Percentiles rank a stretch among this genome's conserved stretches.
phyloP scores from a whole-genome alignment of 2,888 invertebrate species.

The Eurytoma adleriae region DNA sequence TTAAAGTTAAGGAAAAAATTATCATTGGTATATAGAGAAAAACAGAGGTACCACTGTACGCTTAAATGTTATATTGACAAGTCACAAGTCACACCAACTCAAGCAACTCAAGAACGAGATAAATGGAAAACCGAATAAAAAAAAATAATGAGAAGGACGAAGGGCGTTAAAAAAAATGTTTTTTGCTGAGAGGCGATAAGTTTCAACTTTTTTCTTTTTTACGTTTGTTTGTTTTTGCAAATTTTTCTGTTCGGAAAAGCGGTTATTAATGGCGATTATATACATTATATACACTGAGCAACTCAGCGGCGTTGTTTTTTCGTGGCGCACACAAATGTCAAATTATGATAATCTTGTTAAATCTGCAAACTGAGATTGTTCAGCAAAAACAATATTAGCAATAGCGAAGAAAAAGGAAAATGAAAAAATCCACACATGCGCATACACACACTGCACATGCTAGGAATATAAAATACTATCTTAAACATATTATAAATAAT shows the following conservation, averaged over 20 bases:
- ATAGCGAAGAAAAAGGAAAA: slow-evolving; percentile 66
- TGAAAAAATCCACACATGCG: slow-evolving; percentile 68
- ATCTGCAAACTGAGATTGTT: slow-evolving; percentile 67
- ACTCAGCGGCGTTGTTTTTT: slow-evolving; percentile 70
- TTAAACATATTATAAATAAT: slow-evolving; percentile 74
- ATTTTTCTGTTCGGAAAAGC: slow-evolving; percentile 16
- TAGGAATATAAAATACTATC: slow-evolving; percentile 73
- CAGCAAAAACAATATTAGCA: slow-evolving; percentile 67
- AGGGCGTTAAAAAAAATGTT: slow-evolving; percentile 16
- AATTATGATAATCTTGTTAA: slow-evolving; percentile 70
- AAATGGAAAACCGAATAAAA: slow-evolving; percentile 3
- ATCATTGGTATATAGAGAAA: slow-evolving; percentile 67
- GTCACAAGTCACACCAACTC: slow-evolving; percentile 54
- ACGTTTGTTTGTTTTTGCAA: slow-evolving; percentile 37
- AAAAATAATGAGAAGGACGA: slow-evolving; percentile 44
- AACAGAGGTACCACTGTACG: slow-evolving; percentile 65
- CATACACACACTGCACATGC: slow-evolving; percentile 75
- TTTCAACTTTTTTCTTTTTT: slow-evolving; percentile 15
- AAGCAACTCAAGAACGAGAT: slow-evolving; percentile 28
- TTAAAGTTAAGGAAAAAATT: slow-evolving; percentile 68
- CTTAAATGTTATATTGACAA: slow-evolving; percentile 68
- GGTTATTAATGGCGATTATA: slow-evolving; percentile 57
- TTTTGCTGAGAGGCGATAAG: slow-evolving; percentile 51
- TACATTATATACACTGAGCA: slow-evolving; percentile 67
- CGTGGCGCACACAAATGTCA: slow-evolving; percentile 73